Conservation (phyloP, 2,888 invertebrate species). For the Eupithecia insigniata region DNA sequence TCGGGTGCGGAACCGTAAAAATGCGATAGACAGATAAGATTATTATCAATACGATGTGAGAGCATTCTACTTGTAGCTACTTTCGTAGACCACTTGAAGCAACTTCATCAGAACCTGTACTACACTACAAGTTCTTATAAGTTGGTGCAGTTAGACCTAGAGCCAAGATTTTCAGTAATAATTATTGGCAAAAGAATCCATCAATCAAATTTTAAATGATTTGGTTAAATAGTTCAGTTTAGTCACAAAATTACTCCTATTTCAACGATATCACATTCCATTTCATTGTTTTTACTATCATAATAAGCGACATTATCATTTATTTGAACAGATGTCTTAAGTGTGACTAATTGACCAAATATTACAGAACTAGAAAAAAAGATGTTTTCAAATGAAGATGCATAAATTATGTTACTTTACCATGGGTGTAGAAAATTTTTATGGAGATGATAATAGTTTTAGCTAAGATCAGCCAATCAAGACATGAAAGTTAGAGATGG, state of each 20-base stretch:
- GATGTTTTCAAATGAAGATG: neutral
- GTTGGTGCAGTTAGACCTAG: too few relatives aligned
- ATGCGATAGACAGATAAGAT: too few relatives aligned
- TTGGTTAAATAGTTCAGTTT: neutral
- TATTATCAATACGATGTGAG: too few relatives aligned
- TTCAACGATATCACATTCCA: neutral
- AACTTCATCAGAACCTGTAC: neutral
- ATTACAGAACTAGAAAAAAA: constrained; percentile 1
- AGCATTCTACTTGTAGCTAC: neutral
- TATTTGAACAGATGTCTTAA: neutral
- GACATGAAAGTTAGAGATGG: neutral
- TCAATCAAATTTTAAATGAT: neutral
- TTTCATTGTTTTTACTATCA: neutral
- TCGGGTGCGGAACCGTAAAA: too few relatives aligned
- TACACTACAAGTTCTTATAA: neutral
- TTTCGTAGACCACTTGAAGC: neutral
- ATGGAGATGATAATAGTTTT: neutral
- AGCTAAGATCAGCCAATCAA: neutral
- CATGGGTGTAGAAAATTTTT: neutral
- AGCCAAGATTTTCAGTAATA: neutral
- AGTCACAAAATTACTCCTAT: neutral
- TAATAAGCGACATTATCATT: neutral
- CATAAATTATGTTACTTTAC: neutral
- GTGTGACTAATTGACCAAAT: constrained; percentile 3
- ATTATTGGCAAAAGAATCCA: neutral